Percentiles rank a stretch among this genome's conserved stretches.
phyloP scores from a whole-genome alignment of 2,888 invertebrate species.

The Subacronicta megacephala region DNA sequence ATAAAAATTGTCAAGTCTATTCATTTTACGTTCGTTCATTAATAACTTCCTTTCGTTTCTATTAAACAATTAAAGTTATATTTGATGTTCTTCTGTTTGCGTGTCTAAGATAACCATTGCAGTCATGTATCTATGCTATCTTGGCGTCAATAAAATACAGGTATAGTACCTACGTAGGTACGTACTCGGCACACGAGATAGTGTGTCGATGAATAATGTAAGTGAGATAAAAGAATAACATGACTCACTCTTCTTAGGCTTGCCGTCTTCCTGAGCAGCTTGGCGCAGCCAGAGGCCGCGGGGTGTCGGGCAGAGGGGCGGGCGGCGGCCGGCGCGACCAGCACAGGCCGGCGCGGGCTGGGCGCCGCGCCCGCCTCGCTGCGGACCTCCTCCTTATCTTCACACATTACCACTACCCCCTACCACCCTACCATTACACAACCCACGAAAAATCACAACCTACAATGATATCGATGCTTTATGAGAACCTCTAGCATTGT shows the following conservation, averaged over 20 bases:
- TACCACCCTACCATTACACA: slow-evolving; percentile 71
- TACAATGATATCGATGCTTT: slow-evolving; percentile 85
- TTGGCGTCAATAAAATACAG: too few relatives aligned
- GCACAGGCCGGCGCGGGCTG: slow-evolving; percentile 80
- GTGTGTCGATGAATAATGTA: slow-evolving; percentile 16
- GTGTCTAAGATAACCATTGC: too few relatives aligned
- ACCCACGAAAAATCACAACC: slow-evolving; percentile 81
- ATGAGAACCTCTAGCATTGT: slow-evolving; percentile 85
- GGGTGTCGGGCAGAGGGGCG: slow-evolving; percentile 91
- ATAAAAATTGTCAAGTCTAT: too few relatives aligned
- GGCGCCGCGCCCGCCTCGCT: slow-evolving; percentile 76
- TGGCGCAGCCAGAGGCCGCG: slow-evolving; percentile 95
- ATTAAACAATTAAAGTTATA: too few relatives aligned
- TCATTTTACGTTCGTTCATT: too few relatives aligned
- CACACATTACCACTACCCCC: slow-evolving; percentile 77
- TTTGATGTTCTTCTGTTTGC: too few relatives aligned
- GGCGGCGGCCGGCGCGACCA: slow-evolving; percentile 84
- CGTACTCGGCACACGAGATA: neutral
- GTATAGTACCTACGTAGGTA: too few relatives aligned
- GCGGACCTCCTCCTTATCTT: slow-evolving; percentile 85
- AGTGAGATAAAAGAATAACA: slow-evolving; percentile 16
- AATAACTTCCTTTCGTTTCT: too few relatives aligned
- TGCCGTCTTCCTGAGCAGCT: slow-evolving; percentile 94
- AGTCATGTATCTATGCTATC: too few relatives aligned
- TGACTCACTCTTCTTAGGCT: slow-evolving; percentile 93